Evolutionary conservation across 2,888 invertebrate genomes (phyloP).

Genomic region (Metellina segmentata): DNA sequence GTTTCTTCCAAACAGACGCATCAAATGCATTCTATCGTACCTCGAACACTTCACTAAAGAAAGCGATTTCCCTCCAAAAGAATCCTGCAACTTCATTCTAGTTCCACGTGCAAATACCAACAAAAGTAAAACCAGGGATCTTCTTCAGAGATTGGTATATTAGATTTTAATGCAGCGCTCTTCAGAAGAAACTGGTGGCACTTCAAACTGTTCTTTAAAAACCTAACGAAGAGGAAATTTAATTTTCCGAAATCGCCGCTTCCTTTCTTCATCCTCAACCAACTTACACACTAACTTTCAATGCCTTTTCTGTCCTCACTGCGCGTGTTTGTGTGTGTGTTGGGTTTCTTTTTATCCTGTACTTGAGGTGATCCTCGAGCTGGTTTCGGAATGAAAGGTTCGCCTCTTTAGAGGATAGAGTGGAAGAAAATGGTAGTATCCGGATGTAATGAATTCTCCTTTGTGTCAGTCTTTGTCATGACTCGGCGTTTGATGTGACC

Average conservation of each 20-base stretch:
- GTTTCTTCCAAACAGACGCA: not conserved
- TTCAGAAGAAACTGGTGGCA: not conserved
- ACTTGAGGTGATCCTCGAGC: not conserved
- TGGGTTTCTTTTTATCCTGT: not conserved
- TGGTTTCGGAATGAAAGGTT: slow-evolving; percentile 38
- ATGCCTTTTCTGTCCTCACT: not conserved
- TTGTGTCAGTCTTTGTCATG: slow-evolving; percentile 14
- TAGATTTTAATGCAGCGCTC: slow-evolving; percentile 6
- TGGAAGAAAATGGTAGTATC: slow-evolving; percentile 4
- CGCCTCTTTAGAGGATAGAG: not conserved
- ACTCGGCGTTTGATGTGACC: slow-evolving; percentile 25
- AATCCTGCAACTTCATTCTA: not conserved
- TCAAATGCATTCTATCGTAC: not conserved
- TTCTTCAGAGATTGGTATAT: not conserved
- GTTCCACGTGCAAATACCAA: not conserved
- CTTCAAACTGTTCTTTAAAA: not conserved
- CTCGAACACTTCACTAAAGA: not conserved
- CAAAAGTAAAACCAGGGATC: not conserved
- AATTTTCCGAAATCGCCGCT: slow-evolving; percentile 41
- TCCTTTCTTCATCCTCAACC: not conserved
- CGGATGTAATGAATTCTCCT: slow-evolving; percentile 35
- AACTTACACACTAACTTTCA: slow-evolving; percentile 30
- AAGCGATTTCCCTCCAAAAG: not conserved
- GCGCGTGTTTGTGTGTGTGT: not conserved
- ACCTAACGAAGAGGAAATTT: slow-evolving; percentile 58